A percentile compares a stretch with the other conserved stretches of the same genome.
These are phyloP conservation scores for Hoplodrina ambigua DNA, from an alignment of 2,888 invertebrate genomes.

Conservation along the genomic window DNA sequence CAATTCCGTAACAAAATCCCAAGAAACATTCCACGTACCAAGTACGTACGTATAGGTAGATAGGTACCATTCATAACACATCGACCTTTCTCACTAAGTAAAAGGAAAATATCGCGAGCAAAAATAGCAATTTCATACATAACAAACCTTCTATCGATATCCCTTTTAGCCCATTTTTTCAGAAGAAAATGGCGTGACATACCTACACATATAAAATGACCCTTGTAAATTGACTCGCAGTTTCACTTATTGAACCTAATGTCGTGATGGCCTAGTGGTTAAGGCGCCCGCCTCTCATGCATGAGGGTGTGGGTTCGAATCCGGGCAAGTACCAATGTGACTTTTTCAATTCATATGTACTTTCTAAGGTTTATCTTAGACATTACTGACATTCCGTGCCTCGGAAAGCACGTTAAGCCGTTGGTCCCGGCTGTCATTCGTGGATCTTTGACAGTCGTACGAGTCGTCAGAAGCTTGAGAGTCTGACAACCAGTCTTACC, in stretches of 20 bases:
- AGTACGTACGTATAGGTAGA: not conserved
- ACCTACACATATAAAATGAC: slow-evolving; percentile 39
- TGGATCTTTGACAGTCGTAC: no score
- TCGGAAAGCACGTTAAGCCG: no score
- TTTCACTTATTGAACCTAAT: slow-evolving; percentile 33
- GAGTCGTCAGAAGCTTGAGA: no score
- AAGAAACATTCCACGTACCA: slow-evolving; percentile 10
- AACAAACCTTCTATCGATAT: slow-evolving; percentile 35
- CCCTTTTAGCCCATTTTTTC: slow-evolving; percentile 37
- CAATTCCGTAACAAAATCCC: slow-evolving; percentile 4
- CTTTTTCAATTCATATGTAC: no score
- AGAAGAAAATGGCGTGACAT: slow-evolving; percentile 51
- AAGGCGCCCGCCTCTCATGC: no score
- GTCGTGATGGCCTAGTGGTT: no score
- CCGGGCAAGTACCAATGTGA: no score
- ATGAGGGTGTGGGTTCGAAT: no score
- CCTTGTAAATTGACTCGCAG: slow-evolving; percentile 52
- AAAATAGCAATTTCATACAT: slow-evolving; percentile 51
- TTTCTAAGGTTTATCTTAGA: no score
- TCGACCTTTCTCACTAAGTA: slow-evolving; percentile 43
- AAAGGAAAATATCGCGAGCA: slow-evolving; percentile 44
- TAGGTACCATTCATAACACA: slow-evolving; percentile 13
- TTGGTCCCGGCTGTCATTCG: no score
- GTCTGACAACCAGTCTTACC: no score
- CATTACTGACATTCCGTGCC: no score